These are phyloP conservation scores for Mobula birostris DNA, from an alignment of 2,113 vertebrate species.

Conservation along the genomic window DNA sequence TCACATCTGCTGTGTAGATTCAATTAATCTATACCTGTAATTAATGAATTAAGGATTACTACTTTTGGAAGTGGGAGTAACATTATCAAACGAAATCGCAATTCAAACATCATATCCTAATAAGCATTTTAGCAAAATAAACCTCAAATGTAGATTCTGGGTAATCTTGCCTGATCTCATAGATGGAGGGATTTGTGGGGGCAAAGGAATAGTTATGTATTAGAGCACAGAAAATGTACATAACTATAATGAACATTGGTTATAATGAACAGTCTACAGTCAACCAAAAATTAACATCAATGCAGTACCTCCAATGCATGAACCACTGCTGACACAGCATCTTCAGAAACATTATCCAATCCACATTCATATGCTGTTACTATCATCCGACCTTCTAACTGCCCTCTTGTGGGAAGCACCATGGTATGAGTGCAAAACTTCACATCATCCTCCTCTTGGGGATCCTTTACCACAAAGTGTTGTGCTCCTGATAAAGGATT, in stretches of 20 bases:
- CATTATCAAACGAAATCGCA: too few species aligned
- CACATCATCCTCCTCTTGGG: conserved; percentile 82
- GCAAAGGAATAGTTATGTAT: background rate
- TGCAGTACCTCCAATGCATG: conserved; percentile 75
- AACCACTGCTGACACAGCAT: conserved; percentile 72
- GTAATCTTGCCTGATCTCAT: background rate
- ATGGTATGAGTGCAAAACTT: conserved; percentile 89
- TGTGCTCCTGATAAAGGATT: conserved; percentile 84
- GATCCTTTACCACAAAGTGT: conserved; percentile 80
- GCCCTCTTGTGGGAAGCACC: conserved; percentile 81
- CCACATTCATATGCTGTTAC: conserved; percentile 88
- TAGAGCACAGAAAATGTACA: background rate
- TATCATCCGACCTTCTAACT: conserved; percentile 93
- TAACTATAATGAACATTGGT: background rate
- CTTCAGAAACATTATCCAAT: conserved; percentile 86
- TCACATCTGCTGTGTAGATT: too few species aligned
- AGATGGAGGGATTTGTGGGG: background rate
- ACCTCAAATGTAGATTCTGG: too few species aligned
- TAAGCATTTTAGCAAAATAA: too few species aligned
- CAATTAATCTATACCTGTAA: too few species aligned
- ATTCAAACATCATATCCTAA: too few species aligned
- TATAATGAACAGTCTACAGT: background rate
- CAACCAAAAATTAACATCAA: background rate
- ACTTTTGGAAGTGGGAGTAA: too few species aligned
- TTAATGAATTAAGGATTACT: too few species aligned